Conservation (phyloP, 2,797 vertebrate species). For the Sebastes aleutianus region DNA sequence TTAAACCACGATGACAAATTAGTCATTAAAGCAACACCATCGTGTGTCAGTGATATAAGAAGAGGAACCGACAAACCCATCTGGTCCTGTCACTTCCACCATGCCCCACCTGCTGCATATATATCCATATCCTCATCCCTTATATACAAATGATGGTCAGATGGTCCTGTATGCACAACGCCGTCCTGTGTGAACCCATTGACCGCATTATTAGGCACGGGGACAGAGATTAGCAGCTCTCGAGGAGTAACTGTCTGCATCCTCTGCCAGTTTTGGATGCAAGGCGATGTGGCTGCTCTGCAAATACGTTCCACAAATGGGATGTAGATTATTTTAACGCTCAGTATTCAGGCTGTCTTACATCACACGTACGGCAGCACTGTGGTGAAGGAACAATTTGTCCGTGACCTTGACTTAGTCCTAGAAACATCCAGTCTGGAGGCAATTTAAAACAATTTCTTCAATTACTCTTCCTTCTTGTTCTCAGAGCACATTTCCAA, state of each 20-base stretch:
- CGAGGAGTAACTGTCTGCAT: conserved; percentile 16
- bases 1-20: neutral
- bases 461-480: conserved; percentile 45
- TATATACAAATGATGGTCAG: conserved; percentile 35
- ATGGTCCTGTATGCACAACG: conserved; percentile 15
- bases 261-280: conserved; percentile 52
- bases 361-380: conserved; percentile 32
- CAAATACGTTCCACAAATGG: conserved; percentile 55
- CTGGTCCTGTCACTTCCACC: conserved; percentile 40
- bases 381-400: conserved; percentile 46
- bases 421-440: conserved; percentile 45
- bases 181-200: conserved; percentile 10
- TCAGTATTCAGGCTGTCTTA: conserved; percentile 50
- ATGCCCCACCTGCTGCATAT: conserved; percentile 23
- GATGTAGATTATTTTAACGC: conserved; percentile 55
- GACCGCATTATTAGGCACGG: conserved; percentile 28
- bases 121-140: conserved; percentile 13
- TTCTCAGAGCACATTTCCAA: conserved; percentile 51
- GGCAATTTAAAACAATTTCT: conserved; percentile 66
- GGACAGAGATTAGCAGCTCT: conserved; percentile 44
- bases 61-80: conserved; percentile 18
- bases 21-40: conserved; percentile 7
- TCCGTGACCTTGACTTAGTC: conserved; percentile 73
- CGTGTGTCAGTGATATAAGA: conserved; percentile 2
- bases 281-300: conserved; percentile 39